Percentiles rank a stretch among this genome's conserved stretches.
Conservation (phyloP, 2,888 invertebrate genomes). For the Creontiades dilutus region DNA sequence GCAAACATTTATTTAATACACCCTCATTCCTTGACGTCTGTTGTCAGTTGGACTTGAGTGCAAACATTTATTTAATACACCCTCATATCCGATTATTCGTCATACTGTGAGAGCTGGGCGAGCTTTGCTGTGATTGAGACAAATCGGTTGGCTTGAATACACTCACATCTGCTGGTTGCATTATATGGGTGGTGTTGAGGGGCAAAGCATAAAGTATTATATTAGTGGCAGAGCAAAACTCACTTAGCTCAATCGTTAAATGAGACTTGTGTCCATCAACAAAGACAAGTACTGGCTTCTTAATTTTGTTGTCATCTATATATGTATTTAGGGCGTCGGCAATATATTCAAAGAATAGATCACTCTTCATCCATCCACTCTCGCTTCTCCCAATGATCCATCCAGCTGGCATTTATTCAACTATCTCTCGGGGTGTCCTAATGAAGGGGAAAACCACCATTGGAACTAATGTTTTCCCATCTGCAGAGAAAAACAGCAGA, state of each 20-base stretch:
- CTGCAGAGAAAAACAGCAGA: conserved; percentile 76
- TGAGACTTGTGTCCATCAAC: conserved; percentile 78
- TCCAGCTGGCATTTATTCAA: conserved; percentile 74
- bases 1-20: too few relatives aligned
- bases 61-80: too few relatives aligned
- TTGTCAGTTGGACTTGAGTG: conserved; percentile 31
- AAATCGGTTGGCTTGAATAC: conserved; percentile 75
- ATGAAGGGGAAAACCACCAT: conserved; percentile 74
- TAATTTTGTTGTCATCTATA: conserved; percentile 77
- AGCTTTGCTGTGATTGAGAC: not conserved
- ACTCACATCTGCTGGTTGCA: conserved; percentile 75
- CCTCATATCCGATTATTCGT: too few relatives aligned
- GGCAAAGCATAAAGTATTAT: conserved; percentile 75
- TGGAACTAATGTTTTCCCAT: conserved; percentile 74
- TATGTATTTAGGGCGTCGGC: conserved; percentile 77
- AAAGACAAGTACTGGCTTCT: conserved; percentile 78
- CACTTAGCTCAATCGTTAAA: conserved; percentile 73
- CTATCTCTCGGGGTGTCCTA: conserved; percentile 74
- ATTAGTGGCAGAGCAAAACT: conserved; percentile 71
- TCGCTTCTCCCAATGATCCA: conserved; percentile 78
- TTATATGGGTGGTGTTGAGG: conserved; percentile 75
- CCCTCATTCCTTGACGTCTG: too few relatives aligned
- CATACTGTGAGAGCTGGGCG: too few relatives aligned
- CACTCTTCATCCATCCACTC: conserved; percentile 79
- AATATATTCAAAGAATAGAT: conserved; percentile 77